Conservation (phyloP, 2,888 invertebrate species). For the Anaspis maculata region DNA sequence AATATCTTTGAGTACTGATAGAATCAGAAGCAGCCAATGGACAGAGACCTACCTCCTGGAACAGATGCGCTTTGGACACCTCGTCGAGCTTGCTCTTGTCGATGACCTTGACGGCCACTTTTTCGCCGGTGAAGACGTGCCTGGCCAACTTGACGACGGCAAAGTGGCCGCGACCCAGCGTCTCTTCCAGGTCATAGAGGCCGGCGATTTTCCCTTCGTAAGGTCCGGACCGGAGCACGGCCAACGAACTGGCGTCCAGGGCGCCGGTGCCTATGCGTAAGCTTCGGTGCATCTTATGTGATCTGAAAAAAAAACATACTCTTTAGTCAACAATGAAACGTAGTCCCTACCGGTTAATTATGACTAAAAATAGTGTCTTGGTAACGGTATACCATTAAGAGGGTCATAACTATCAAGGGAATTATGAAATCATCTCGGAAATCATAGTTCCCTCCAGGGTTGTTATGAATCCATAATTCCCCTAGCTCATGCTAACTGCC, state of each 20-base stretch:
- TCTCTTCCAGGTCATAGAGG: slow-evolving; percentile 94
- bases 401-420: too few species aligned
- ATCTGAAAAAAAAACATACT: too few species aligned
- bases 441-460: too few species aligned
- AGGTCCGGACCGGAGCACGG: slow-evolving; percentile 15
- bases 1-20: too few species aligned
- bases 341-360: too few species aligned
- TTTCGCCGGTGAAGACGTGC: slow-evolving; percentile 98
- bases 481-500: too few species aligned
- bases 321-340: too few species aligned
- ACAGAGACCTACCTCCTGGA: slow-evolving; percentile 86
- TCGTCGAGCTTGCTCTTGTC: slow-evolving; percentile 98
- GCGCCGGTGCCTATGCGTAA: slow-evolving; percentile 26
- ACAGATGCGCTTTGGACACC: slow-evolving; percentile 89
- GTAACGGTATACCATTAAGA: too few species aligned
- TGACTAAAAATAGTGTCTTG: too few species aligned
- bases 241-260: slow-evolving; percentile 15
- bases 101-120: slow-evolving; percentile 96
- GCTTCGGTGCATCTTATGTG: slow-evolving; percentile 27
- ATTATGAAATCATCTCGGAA: too few species aligned
- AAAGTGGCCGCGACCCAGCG: slow-evolving; percentile 96
- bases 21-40: too few species aligned
- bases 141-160: slow-evolving; percentile 96
- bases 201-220: slow-evolving; percentile 90
- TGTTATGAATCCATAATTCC: too few species aligned